Base-by-base conservation (phyloP, 1,140 invertebrate genomes). In the Bombus terrestris region DNA sequence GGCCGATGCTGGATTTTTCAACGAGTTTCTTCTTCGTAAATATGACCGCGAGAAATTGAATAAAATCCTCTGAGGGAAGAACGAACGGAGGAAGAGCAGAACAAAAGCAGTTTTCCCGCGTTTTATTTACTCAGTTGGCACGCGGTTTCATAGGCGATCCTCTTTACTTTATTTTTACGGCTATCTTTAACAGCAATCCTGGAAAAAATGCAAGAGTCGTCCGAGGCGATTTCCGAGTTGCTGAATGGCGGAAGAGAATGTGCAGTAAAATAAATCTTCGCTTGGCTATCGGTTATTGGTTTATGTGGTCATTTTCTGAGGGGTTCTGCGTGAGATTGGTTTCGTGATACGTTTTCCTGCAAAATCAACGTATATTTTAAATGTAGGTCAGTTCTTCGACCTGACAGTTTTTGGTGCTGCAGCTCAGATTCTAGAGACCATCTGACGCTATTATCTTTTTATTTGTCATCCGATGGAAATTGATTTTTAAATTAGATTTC, bases 1-100 rank as follows among this genome's bases (percentile, higher is more conserved):
- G 72, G 57, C 64, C 39, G 41, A 47, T 4, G 81, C 25, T 47
- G 47, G 62, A 82, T 66, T 64, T 74, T 75, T 74, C 71, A 57
- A 47, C 57, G 39, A 18, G 28, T 68, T 18, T 6, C 25, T 2
- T 39, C 41, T 37, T 9, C 43, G 64, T 47, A 69, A 69, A 43
- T 64, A 74, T 43, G 47, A 12, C 32, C 35, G 22, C 22, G 39
- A 32, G 57, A 47, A 75, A 82, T 82, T 75, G 72, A 82, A 82
- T 64, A 35, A 64, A 47, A 37, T 75, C 57, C 72, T 66, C 22
- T 25, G 8, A 25, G 43, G 12, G 43, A 25, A 37, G 25, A 37
- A 28, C 9, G 81, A 25, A 13, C 13, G 28, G 4, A 8, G 41
- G 15, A 32, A 75, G 41, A 35, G 15, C 1, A 1, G 8, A 82